Evolutionary conservation across 2,888 invertebrate species (phyloP).

Genomic region (Dichetophora obliterata): DNA sequence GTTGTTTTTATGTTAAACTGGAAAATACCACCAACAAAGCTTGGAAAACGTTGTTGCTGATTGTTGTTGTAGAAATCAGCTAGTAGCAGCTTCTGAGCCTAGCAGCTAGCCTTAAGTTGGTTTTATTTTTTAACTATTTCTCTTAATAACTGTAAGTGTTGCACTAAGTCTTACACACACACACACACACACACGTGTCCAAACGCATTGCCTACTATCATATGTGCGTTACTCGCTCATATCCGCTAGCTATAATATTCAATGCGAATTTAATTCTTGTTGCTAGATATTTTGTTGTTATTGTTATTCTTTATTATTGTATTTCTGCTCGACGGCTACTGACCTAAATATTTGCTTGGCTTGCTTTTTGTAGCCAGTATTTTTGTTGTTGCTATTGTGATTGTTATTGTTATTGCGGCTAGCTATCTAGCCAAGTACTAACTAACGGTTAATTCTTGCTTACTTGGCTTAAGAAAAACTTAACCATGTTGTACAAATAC

Average conservation of each 20-base stretch:
- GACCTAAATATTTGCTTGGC: constrained; percentile 59
- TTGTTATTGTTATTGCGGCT: not conserved
- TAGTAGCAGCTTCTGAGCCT: too few relatives aligned
- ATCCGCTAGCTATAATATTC: constrained; percentile 50
- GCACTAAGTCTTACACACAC: not conserved
- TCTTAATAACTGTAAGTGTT: not conserved
- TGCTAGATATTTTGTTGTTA: constrained; percentile 26
- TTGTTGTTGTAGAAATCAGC: too few relatives aligned
- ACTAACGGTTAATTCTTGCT: constrained; percentile 27
- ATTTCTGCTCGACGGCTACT: constrained; percentile 48
- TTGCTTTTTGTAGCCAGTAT: not conserved
- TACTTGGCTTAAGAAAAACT: not conserved
- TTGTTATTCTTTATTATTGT: not conserved
- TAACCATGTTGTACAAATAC: not conserved
- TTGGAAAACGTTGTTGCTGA: too few relatives aligned
- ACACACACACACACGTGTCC: not conserved
- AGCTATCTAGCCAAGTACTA: not conserved
- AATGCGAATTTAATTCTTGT: constrained; percentile 49
- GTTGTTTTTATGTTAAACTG: too few relatives aligned
- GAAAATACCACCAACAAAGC: too few relatives aligned
- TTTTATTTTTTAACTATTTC: not conserved
- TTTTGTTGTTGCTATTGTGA: not conserved
- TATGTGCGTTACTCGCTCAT: constrained; percentile 34
- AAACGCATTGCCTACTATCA: not conserved
- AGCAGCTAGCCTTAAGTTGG: too few relatives aligned